These are phyloP conservation scores for Dasyurus viverrinus DNA, from an alignment of 2,113 vertebrate species.

Conservation along the genomic window DNA sequence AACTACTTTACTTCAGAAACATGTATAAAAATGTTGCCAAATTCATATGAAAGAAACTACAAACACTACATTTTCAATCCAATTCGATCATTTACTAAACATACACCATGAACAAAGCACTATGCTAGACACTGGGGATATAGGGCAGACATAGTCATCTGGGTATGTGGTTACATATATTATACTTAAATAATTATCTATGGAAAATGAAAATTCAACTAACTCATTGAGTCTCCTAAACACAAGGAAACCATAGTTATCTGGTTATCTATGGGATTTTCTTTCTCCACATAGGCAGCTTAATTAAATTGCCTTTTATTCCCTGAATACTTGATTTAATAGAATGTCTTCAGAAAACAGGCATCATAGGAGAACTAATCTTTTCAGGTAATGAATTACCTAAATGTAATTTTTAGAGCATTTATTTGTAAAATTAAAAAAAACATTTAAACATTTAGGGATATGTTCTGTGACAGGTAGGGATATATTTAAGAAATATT, in stretches of 20 bases:
- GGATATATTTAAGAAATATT: not conserved
- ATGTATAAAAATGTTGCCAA: not conserved
- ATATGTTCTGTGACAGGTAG: not conserved
- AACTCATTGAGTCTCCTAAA: not conserved
- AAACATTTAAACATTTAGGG: slow-evolving; percentile 36
- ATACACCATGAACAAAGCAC: not conserved
- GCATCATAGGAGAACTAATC: not conserved
- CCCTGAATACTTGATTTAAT: slow-evolving; percentile 57
- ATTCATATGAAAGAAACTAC: not conserved
- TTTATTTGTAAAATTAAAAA: slow-evolving; percentile 37
- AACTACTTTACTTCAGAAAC: not conserved
- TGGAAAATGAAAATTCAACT: not conserved
- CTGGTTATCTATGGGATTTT: not conserved
- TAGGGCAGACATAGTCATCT: not conserved
- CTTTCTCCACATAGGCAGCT: slow-evolving; percentile 50
- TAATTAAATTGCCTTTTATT: slow-evolving; percentile 74
- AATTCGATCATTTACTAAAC: not conserved
- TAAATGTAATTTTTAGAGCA: slow-evolving; percentile 45
- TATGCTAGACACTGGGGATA: not conserved
- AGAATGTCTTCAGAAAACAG: slow-evolving; percentile 60
- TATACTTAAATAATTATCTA: not conserved
- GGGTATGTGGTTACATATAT: not conserved
- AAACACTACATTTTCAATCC: not conserved
- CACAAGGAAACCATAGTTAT: not conserved
- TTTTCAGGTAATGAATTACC: slow-evolving; percentile 61